These are phyloP conservation scores for Ia io DNA, from an alignment of 2,113 vertebrate genomes.

Conservation along the genomic window DNA sequence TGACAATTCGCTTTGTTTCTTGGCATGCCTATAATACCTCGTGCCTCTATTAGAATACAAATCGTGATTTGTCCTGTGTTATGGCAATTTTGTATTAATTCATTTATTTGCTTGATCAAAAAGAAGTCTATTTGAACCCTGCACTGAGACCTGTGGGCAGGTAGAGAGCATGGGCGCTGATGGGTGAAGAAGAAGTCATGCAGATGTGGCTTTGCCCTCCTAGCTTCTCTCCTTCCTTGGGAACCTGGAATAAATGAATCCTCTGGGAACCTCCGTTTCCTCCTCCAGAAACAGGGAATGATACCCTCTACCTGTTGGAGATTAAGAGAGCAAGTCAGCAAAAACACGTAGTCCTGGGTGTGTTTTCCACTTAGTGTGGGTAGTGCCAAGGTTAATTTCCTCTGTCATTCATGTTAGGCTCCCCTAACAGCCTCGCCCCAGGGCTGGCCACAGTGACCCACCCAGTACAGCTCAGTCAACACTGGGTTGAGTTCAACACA, in stretches of 20 bases:
- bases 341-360: accelerated
- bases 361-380: neutral
- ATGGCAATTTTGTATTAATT: neutral
- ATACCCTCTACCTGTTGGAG: neutral
- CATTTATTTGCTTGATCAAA: neutral
- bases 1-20: neutral
- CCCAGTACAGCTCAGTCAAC: neutral
- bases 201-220: too few relatives aligned
- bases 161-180: neutral
- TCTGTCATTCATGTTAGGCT: neutral
- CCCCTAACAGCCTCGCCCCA: neutral
- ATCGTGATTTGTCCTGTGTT: too few relatives aligned
- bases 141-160: neutral
- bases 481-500: neutral
- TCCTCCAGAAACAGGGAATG: neutral
- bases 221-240: neutral
- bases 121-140: neutral
- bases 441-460: too few relatives aligned
- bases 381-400: neutral
- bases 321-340: neutral
- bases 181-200: neutral
- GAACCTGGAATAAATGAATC: neutral
- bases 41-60: neutral
- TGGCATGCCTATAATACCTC: neutral
- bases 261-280: neutral